phyloP scores from a whole-genome alignment of 2,888 invertebrate species.

The Idaea aversata region DNA sequence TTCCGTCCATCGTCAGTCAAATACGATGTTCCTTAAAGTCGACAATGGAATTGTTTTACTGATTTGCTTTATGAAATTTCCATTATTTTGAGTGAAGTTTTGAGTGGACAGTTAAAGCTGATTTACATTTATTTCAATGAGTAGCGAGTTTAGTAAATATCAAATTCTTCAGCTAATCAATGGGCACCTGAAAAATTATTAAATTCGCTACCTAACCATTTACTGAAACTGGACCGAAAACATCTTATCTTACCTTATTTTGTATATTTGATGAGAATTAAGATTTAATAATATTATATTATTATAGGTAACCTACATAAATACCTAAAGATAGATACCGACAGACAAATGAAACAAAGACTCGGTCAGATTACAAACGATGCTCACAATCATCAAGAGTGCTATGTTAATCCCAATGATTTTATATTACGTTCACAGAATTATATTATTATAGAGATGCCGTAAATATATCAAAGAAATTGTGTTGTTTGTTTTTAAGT shows the following conservation, averaged over 20 bases:
- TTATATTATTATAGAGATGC: neutral
- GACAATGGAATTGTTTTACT: neutral
- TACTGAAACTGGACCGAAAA: too few relatives aligned
- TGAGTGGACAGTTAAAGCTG: neutral
- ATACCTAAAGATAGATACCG: neutral
- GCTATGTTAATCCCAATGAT: slow-evolving; percentile 1
- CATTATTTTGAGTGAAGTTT: neutral
- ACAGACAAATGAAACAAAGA: neutral
- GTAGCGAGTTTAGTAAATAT: too few relatives aligned
- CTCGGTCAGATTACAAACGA: neutral
- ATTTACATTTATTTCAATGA: neutral
- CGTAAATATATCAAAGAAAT: neutral
- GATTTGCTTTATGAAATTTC: neutral
- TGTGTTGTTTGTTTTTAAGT: too few relatives aligned
- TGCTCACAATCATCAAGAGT: neutral
- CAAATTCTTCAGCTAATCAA: too few relatives aligned
- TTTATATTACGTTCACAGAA: neutral
- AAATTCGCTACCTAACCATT: too few relatives aligned
- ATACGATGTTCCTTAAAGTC: neutral
- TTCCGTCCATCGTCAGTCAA: neutral
- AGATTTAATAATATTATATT: too few relatives aligned
- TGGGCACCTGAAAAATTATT: too few relatives aligned
- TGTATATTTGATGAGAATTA: too few relatives aligned
- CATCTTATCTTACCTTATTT: too few relatives aligned
- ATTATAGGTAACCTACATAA: too few relatives aligned